Evolutionary conservation across 1,140 invertebrate species (phyloP), one percentile per base, ranked within the genome.

Genomic region (Matsumurasca onukii): DNA sequence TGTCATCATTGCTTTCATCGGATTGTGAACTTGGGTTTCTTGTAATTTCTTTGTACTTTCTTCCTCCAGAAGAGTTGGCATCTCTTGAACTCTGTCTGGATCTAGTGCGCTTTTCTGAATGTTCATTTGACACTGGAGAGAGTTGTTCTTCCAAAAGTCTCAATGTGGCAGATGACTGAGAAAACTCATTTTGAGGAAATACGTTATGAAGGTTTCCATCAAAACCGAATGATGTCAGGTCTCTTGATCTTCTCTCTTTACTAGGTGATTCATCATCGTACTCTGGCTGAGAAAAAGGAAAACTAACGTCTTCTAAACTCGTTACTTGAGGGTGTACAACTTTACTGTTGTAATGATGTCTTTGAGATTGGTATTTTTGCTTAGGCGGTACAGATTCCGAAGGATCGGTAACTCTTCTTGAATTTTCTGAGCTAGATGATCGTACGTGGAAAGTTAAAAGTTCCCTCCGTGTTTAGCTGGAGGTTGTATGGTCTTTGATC

Each of bases 201-300:
- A 59, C 22, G 3, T 59, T 29, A 22, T 29, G n/a, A n/a, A n/a
- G n/a, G n/a, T 3, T 25, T n/a, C 55, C 55, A 59, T 59, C 55
- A 27, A 59, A 2, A 27, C 55, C 55, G 12, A 59, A 13, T 2
- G 55, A 22, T 29, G 55, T 59, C 2, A 59, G 25, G n/a, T 59
- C 55, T 59, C 55, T 59, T 9, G 55, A 59, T 59, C 24, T 59
- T 9, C 55, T 22, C 24, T 59, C 55, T 29, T 59, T 59, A 29
- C 55, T 59, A 5, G 2, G 22, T 22, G 55, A 29, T 27, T 22
- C 34, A 45, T 9, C 9, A 12, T 51, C 49, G n/a, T n/a, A n/a
- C n/a, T n/a, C n/a, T n/a, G n/a, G n/a, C n/a, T n/a, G n/a, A n/a
- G n/a, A n/a, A n/a, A n/a, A n/a, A n/a, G n/a, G n/a, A n/a, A n/a